A percentile compares a stretch with the other conserved stretches of the same genome.
These are phyloP conservation scores for Pardalotus punctatus DNA, from an alignment of 2,113 vertebrate species.

Conservation along the genomic window DNA sequence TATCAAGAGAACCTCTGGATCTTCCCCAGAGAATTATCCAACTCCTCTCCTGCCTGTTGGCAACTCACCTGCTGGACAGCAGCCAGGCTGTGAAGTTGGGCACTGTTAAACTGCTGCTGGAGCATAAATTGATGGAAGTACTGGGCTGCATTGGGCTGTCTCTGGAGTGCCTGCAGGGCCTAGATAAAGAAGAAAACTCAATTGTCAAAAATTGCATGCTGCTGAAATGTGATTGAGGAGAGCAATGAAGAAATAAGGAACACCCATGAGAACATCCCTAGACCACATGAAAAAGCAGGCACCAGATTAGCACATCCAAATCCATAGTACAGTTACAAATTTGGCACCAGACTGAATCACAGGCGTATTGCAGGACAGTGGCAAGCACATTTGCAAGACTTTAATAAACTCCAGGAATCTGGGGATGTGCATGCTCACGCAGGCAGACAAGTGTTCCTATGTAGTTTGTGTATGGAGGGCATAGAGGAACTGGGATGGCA, in stretches of 20 bases:
- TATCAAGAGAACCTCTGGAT: neutral
- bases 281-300: neutral
- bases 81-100: constrained; percentile 94
- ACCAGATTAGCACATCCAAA: neutral
- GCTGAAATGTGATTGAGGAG: neutral
- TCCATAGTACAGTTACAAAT: neutral
- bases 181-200: constrained; percentile 45
- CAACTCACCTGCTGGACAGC: constrained; percentile 94
- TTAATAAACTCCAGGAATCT: neutral
- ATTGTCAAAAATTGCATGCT: neutral
- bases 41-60: neutral
- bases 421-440: neutral
- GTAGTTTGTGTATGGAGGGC: neutral
- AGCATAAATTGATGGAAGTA: constrained; percentile 99
- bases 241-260: neutral
- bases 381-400: neutral
- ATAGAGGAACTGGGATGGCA: neutral
- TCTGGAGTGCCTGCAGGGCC: constrained; percentile 94
- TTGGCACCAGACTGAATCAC: neutral
- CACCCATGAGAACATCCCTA: neutral
- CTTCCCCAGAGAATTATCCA: neutral
- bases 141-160: constrained; percentile 96
- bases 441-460: neutral
- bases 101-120: constrained; percentile 95
- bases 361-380: neutral